phyloP scores from a whole-genome alignment of 1,140 invertebrate species.

The Lepeophtheirus salmonis region DNA sequence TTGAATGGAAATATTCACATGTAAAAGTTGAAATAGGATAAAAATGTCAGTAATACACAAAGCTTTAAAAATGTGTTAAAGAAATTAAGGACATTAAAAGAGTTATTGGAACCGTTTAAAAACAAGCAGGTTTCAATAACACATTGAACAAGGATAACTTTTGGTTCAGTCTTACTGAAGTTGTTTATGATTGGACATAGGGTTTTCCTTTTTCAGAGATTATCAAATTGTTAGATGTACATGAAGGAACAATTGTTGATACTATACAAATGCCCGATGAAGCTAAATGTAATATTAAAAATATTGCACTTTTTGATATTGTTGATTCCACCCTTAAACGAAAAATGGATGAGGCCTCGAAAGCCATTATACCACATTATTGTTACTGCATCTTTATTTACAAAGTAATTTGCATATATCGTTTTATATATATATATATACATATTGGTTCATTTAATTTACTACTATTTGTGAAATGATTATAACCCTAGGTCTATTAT shows the following conservation, averaged over 20 bases:
- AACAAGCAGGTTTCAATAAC: conserved; percentile 32
- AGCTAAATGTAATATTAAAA: conserved; percentile 70
- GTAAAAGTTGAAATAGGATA: too few relatives aligned
- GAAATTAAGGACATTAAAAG: conserved; percentile 33
- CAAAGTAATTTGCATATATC: conserved; percentile 37
- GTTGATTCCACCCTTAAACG: conserved; percentile 70
- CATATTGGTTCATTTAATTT: too few relatives aligned
- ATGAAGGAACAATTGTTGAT: conserved; percentile 93
- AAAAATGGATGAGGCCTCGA: conserved; percentile 89
- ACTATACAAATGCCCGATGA: conserved; percentile 93
- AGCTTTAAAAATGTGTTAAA: conserved; percentile 36
- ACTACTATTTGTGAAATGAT: too few relatives aligned
- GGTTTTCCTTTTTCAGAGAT: conserved; percentile 80
- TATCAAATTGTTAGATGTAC: conserved; percentile 74
- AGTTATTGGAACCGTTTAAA: conserved; percentile 36
- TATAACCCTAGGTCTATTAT: too few relatives aligned
- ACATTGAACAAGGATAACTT: conserved; percentile 40
- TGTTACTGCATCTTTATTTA: conserved; percentile 90
- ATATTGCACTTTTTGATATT: conserved; percentile 64
- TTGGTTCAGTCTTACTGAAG: conserved; percentile 74
- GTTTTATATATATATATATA: too few relatives aligned
- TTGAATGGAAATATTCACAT: too few relatives aligned
- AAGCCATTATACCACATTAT: conserved; percentile 90
- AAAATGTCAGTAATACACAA: too few relatives aligned
- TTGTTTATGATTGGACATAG: conserved; percentile 87